Conservation (phyloP, 2,888 invertebrate species). For the Calliopum simillimum region DNA sequence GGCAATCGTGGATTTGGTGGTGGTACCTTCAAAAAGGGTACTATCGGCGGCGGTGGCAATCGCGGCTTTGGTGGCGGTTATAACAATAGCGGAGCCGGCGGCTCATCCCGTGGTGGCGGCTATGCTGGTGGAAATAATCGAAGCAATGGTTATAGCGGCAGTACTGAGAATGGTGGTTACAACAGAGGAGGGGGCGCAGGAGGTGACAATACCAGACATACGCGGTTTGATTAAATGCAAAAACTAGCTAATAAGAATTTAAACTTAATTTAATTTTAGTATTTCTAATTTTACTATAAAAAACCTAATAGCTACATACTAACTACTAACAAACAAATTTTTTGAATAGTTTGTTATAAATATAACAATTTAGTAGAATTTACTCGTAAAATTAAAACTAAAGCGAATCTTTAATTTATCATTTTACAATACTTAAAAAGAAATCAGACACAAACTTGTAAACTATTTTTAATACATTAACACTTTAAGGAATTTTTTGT, state of each 20-base stretch:
- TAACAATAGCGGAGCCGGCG: constrained; percentile 54
- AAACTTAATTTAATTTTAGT: constrained; percentile 44
- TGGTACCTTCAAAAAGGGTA: constrained; percentile 57
- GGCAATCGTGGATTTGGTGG: constrained; percentile 57
- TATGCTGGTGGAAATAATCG: constrained; percentile 45
- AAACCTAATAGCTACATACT: too few species aligned
- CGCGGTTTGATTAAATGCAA: constrained; percentile 60
- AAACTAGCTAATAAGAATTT: constrained; percentile 46
- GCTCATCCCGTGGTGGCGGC: constrained; percentile 49
- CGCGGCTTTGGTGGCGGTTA: constrained; percentile 52
- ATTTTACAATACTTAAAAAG: neutral
- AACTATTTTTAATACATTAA: constrained; percentile 1
- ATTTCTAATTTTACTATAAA: constrained; percentile 30
- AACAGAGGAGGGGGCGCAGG: constrained; percentile 43
- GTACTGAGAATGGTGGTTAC: constrained; percentile 35
- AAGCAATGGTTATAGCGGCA: constrained; percentile 43
- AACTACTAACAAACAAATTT: constrained; percentile 18
- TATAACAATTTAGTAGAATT: too few species aligned
- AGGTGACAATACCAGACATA: constrained; percentile 54
- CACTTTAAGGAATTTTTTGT: neutral
- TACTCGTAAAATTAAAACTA: too few species aligned
- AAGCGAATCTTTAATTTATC: too few species aligned
- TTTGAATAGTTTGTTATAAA: neutral
- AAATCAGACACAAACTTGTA: neutral
- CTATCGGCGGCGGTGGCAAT: constrained; percentile 52